Evolutionary conservation across 2,888 invertebrate species (phyloP).

Genomic region (Tuta absoluta): DNA sequence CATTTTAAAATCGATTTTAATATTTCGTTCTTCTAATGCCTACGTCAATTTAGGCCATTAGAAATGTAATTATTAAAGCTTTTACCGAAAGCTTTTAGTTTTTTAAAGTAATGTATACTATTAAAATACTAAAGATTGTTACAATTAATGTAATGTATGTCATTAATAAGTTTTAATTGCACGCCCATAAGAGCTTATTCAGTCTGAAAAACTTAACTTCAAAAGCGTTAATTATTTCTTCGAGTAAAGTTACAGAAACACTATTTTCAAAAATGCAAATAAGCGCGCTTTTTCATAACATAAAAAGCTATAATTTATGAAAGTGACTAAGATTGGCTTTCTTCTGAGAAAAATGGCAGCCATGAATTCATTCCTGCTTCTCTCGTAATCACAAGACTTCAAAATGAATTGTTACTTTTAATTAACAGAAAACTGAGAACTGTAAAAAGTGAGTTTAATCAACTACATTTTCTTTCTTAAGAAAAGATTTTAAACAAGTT

Average conservation of each 20-base stretch:
- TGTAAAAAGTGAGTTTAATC: constrained; percentile 6
- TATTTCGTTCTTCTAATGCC: too few relatives aligned
- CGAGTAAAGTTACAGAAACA: background rate
- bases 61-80: too few relatives aligned
- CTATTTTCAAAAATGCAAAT: background rate
- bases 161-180: background rate
- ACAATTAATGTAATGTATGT: too few relatives aligned
- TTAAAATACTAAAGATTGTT: too few relatives aligned
- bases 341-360: constrained; percentile 3
- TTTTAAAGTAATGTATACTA: too few relatives aligned
- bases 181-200: background rate
- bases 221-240: background rate
- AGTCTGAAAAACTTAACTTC: background rate
- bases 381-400: constrained; percentile 6
- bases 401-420: constrained; percentile 15
- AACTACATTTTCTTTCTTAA: constrained; percentile 6
- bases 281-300: too few relatives aligned
- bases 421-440: constrained; percentile 15
- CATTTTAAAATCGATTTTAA: too few relatives aligned
- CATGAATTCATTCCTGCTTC: constrained; percentile 9
- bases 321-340: constrained; percentile 3
- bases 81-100: too few relatives aligned
- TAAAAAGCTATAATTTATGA: background rate
- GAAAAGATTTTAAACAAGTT: background rate
- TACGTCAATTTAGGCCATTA: too few relatives aligned